Percentiles rank a stretch among this genome's conserved stretches.
phyloP scores from a whole-genome alignment of 2,797 vertebrate species.

The Epinephelus awoara region DNA sequence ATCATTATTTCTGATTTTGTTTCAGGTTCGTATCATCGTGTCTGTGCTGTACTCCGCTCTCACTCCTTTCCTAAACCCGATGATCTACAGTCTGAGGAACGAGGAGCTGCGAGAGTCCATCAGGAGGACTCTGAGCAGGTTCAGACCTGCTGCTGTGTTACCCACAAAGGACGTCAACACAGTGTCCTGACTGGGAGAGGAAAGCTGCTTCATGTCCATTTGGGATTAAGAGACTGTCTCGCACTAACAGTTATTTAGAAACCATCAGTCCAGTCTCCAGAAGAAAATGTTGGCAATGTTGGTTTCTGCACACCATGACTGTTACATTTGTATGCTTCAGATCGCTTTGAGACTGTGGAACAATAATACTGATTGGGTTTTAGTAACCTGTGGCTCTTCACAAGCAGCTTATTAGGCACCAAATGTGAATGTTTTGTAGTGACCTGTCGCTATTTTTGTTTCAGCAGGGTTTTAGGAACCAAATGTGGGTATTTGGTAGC shows the following conservation, averaged over 20 bases:
- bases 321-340: too few species aligned
- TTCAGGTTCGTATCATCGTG: constrained; percentile 51
- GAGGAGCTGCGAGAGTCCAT: constrained; percentile 69
- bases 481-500: too few species aligned
- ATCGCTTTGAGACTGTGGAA: too few species aligned
- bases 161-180: background rate
- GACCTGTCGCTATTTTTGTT: too few species aligned
- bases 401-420: too few species aligned
- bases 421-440: too few species aligned
- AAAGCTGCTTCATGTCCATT: background rate
- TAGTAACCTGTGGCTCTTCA: too few species aligned
- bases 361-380: too few species aligned
- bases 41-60: constrained; percentile 56
- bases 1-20: background rate
- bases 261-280: too few species aligned
- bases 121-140: constrained; percentile 43
- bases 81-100: constrained; percentile 80
- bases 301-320: too few species aligned
- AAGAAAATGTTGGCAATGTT: too few species aligned
- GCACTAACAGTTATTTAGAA: background rate
- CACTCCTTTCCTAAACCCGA: constrained; percentile 68
- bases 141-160: constrained; percentile 16
- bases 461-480: too few species aligned
- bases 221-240: background rate
- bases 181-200: background rate